These are phyloP conservation scores for Andinoacara biseriatus DNA, from an alignment of 2,113 vertebrate genomes.

Conservation along the genomic window DNA sequence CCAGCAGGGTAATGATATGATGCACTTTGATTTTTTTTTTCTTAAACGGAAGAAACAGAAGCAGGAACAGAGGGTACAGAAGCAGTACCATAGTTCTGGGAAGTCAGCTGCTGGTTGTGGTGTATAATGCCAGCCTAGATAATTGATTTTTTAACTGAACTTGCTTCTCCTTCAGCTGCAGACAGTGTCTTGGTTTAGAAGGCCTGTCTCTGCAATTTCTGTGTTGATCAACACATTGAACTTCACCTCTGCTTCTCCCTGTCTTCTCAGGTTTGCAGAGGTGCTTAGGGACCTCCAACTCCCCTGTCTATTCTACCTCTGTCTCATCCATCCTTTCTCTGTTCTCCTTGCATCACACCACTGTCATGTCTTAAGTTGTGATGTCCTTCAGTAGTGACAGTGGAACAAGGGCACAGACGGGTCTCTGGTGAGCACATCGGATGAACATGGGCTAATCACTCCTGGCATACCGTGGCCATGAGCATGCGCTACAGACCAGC, in stretches of 20 bases:
- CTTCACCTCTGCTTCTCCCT: not conserved
- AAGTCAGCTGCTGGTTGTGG: slow-evolving; percentile 60
- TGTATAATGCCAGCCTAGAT: slow-evolving; percentile 50
- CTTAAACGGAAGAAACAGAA: slow-evolving; percentile 29
- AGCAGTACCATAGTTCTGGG: slow-evolving; percentile 54
- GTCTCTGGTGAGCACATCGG: slow-evolving; percentile 43
- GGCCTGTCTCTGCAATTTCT: not conserved
- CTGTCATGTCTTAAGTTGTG: slow-evolving; percentile 33
- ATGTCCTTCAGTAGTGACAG: slow-evolving; percentile 64
- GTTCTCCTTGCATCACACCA: not conserved
- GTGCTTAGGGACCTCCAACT: not conserved
- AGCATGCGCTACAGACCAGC: slow-evolving; percentile 36
- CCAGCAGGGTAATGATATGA: slow-evolving; percentile 66
- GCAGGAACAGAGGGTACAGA: slow-evolving; percentile 26
- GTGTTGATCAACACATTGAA: slow-evolving; percentile 9
- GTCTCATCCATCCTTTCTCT: not conserved
- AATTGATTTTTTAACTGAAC: slow-evolving; percentile 39
- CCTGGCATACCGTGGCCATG: slow-evolving; percentile 38
- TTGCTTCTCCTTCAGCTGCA: slow-evolving; percentile 31
- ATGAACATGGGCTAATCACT: slow-evolving; percentile 59
- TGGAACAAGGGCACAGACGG: slow-evolving; percentile 41
- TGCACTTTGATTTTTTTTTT: slow-evolving; percentile 65
- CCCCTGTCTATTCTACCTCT: slow-evolving; percentile 1
- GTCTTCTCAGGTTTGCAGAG: not conserved
- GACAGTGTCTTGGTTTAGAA: slow-evolving; percentile 37